phyloP scores from a whole-genome alignment of 2,113 vertebrate species.

The Urocitellus parryii region DNA sequence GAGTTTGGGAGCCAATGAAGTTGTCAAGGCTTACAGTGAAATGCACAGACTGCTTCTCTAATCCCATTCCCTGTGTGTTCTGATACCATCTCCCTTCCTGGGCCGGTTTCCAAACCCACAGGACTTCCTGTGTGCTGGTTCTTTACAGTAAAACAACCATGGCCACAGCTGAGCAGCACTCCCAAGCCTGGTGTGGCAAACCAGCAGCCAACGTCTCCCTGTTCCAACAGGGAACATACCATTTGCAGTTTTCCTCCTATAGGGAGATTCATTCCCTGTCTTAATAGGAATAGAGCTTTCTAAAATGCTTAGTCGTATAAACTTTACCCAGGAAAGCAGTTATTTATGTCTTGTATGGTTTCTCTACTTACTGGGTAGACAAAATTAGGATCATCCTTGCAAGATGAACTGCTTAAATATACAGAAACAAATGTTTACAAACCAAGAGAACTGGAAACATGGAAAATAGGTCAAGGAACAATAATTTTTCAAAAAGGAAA shows the following conservation, averaged over 20 bases:
- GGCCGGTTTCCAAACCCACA: conserved; percentile 54
- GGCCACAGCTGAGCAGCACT: neutral
- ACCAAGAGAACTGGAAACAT: neutral
- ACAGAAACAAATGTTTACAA: neutral
- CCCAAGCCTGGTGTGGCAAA: neutral
- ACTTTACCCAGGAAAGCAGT: neutral
- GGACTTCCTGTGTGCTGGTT: neutral
- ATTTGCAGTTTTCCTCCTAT: neutral
- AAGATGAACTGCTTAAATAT: conserved; percentile 36
- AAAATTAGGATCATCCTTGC: neutral
- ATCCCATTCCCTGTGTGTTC: neutral
- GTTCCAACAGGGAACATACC: neutral
- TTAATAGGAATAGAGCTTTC: neutral
- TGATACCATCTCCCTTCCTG: neutral
- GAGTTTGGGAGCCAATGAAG: conserved; percentile 46
- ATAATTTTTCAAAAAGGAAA: neutral
- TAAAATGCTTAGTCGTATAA: neutral
- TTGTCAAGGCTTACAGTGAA: conserved; percentile 56
- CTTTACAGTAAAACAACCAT: neutral
- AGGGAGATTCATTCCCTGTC: neutral
- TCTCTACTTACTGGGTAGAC: neutral
- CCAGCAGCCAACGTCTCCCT: neutral
- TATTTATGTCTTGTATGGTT: neutral
- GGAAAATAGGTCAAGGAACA: neutral
- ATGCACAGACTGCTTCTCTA: neutral